A percentile compares a stretch with the other conserved stretches of the same genome.
phyloP scores from a whole-genome alignment of 2,888 invertebrate genomes.

The Meteorus colon region DNA sequence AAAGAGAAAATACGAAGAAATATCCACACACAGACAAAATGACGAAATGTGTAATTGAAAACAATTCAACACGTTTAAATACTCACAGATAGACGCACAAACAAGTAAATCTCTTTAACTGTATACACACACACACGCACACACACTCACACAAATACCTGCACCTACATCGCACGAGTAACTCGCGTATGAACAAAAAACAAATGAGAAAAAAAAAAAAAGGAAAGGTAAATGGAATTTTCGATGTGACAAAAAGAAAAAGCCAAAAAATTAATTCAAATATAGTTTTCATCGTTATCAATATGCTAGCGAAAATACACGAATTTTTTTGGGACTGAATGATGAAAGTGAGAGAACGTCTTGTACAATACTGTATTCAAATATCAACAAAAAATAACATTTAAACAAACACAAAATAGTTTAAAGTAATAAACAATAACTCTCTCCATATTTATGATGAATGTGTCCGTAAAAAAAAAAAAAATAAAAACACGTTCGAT shows the following conservation, averaged over 20 bases:
- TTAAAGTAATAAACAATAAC: neutral
- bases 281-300: neutral
- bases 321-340: neutral
- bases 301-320: neutral
- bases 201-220: neutral
- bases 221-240: neutral
- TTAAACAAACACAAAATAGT: constrained; percentile 12
- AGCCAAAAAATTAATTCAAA: constrained; percentile 18
- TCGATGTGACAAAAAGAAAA: constrained; percentile 8
- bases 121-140: neutral
- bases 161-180: neutral
- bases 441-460: constrained; percentile 60
- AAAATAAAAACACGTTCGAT: constrained; percentile 57
- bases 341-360: neutral
- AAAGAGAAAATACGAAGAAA: neutral
- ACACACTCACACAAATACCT: neutral
- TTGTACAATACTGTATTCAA: neutral
- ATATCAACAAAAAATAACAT: constrained; percentile 16
- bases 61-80: neutral
- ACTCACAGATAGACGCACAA: neutral
- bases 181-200: neutral
- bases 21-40: neutral
- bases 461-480: constrained; percentile 50
- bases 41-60: neutral
- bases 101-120: neutral